Base-by-base conservation (phyloP, 64 coral and sea anemone species). In the Actinia tenebrosa region DNA sequence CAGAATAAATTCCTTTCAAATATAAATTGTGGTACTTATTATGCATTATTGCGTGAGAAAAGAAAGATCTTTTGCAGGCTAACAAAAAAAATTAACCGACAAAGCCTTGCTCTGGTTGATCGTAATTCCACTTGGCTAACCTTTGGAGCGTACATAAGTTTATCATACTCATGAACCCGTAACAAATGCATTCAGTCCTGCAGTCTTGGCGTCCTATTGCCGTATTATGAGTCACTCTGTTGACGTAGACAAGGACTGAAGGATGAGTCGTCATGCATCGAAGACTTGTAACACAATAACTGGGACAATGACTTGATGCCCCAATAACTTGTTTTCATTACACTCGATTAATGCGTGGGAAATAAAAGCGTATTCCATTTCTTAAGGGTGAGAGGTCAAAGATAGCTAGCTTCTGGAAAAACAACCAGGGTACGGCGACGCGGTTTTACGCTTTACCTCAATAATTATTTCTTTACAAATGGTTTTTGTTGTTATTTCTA, bases 271-370 rank as follows among this genome's bases (percentile, higher is more conserved):
- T 75, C 69, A 75, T 75, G 69, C 69, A 75, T 43, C 25, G 69
- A 75, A 75, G 69, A 25, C 69, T 75, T 75, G 69, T 75, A 75
- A 75, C 69, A 75, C 69, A 75, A 75, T 75, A 75, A 75, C 23
- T 75, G 42, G 69, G 69, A 75, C 69, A 75, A 75, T 75, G 69
- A 75, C 26, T 75, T 75, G 69, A 75, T 75, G 69, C 69, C 69
- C 69, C 69, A 75, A 75, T 75, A 75, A 75, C 8, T 75, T 75
- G 69, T 75, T 75, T 75, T 75, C 69, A 75, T 75, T 75, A 75
- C 69, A 75, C 69, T 75, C 23, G 69, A 75, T 75, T 42, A 75
- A 75, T 75, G 69, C 69, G 69, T 75, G 69, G 69, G 69, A 75
- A 75, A 75, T 75, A 75, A 75, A 42, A 42, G 69, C 27, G 7